Percentiles rank a stretch among this genome's conserved stretches.
Conservation (phyloP, 2,797 vertebrate species). For the Hephaestus fuliginosus region DNA sequence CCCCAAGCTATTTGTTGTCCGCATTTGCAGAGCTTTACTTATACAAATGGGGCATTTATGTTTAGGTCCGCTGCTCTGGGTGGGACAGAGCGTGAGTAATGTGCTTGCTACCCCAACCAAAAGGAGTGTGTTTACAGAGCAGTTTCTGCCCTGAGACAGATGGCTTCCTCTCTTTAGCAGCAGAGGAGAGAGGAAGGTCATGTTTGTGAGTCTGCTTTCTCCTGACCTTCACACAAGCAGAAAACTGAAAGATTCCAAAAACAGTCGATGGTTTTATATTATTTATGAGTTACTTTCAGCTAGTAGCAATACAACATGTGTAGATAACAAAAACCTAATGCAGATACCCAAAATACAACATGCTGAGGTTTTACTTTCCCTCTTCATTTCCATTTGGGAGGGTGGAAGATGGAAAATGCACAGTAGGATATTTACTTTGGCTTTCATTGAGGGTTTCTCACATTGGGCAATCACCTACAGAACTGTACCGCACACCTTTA, state of each 20-base stretch:
- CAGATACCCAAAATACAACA: conserved; percentile 1
- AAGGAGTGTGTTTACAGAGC: conserved; percentile 57
- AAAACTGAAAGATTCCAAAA: conserved; percentile 46
- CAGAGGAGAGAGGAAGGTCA: conserved; percentile 72
- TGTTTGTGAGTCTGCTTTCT: conserved; percentile 46
- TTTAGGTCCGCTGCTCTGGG: conserved; percentile 9
- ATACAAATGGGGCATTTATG: conserved; percentile 23
- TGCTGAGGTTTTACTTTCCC: not conserved
- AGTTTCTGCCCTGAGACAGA: conserved; percentile 59
- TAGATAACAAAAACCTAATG: not conserved
- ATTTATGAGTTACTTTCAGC: conserved; percentile 30
- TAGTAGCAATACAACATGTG: not conserved
- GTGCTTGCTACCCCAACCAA: conserved; percentile 38
- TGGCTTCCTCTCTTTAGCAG: conserved; percentile 61
- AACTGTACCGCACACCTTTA: not conserved
- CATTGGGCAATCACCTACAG: not conserved
- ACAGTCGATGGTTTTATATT: conserved; percentile 14
- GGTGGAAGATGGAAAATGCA: not conserved
- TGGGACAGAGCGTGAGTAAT: conserved; percentile 51
- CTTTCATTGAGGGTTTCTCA: not conserved
- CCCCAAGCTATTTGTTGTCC: conserved; percentile 33
- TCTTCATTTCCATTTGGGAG: not conserved
- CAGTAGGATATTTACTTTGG: conserved; percentile 1
- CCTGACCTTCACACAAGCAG: conserved; percentile 45
- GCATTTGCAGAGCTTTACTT: conserved; percentile 33